Base-by-base conservation (phyloP, 2,797 vertebrate species). In the Megaceryle alcyon region DNA sequence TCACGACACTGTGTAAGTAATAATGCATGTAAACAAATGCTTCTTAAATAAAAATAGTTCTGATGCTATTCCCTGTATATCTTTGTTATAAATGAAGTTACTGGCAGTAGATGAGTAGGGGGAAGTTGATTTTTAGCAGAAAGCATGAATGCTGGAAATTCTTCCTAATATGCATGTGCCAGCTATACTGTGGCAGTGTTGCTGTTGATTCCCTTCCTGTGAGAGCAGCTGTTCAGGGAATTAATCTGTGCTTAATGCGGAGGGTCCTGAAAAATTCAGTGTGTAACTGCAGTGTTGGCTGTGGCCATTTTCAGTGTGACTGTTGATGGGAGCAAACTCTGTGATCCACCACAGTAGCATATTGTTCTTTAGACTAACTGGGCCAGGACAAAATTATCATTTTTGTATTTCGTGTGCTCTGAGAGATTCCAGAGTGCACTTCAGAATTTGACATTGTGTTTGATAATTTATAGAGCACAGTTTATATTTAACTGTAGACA, bases 401-500 rank as follows among this genome's bases (percentile, higher is more conserved):
- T 94, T 94, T 86, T 82, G 65, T 90, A 69, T 96, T 96, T 92
- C 2, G 0, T 92, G 70, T 92, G 80, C 63, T 93, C 90, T 43
- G 66, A 93, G 93, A 95, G 75, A 95, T 96, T 96, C 78, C 41
- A 1, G 88, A 87, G 92, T 92, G 86, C 84, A 65, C 80, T 93
- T 97, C 92, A 96, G 82, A 95, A 85, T 93, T 91, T 96, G 95
- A 97, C 95, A 93, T 87, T 82, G 87, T 76, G 78, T 96, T 97
- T 96, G 93, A 96, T 97, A 95, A 94, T 96, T 97, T 91, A 96
- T 94, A 78, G 96, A 94, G 86, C 86, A 91, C 72, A 78, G 82
- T 86, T 96, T 97, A 96, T 97, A 96, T 96, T 96, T 97, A 97
- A 96, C 94, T 85, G 84, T 95, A 96, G 94, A 95, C 94, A 92